Base-by-base conservation (phyloP, 2,797 vertebrate species). In the Amblyopsis hoosieri region DNA sequence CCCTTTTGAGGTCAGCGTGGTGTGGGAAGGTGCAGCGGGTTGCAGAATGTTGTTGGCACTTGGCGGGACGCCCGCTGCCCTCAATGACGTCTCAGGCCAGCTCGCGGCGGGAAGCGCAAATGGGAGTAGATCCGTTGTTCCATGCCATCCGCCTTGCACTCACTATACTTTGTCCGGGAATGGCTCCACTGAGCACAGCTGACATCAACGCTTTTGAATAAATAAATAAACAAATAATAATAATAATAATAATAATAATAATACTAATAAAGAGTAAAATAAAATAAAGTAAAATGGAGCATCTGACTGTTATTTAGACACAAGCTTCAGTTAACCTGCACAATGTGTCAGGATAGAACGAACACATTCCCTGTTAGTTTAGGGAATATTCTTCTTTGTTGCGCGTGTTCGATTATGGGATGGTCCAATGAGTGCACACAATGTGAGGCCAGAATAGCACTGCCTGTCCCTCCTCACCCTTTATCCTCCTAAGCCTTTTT, bases 291-390 rank as follows among this genome's bases (percentile, higher is more conserved):
- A 23, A 57, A 86, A 84, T 78, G 87, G 79, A 83, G 80, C 50
- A 71, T 45, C 50, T 47, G 17, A 71, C 72, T 23, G 77, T 86
- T 84, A 85, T 86, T 87, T 75, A 89, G 80, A 91, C 88, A 80
- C 83, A 89, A 85, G 91, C 90, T 91, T 91, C 87, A 91, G 78
- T 92, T 91, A 82, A 72, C 87, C 72, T 78, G 67, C 76, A 91
- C 87, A 92, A 90, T 90, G 79, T 72, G 78, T 67, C 64, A 83
- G 71, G 62, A 74, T 62, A n/a, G 81, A 77, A 84, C 66, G 83
- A 73, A 78, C 87, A 81, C 76, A 61, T 79, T 87, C 79, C 67
- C 60, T 75, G 73, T 76, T 13, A 17, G 54, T 15, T 23, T 19
- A 7, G 12, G 12, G 13, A 4, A 3, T 48, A 29, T 49, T 66